These are phyloP conservation scores for Oegoconia quadripuncta DNA, from an alignment of 2,888 invertebrate genomes.

Conservation along the genomic window DNA sequence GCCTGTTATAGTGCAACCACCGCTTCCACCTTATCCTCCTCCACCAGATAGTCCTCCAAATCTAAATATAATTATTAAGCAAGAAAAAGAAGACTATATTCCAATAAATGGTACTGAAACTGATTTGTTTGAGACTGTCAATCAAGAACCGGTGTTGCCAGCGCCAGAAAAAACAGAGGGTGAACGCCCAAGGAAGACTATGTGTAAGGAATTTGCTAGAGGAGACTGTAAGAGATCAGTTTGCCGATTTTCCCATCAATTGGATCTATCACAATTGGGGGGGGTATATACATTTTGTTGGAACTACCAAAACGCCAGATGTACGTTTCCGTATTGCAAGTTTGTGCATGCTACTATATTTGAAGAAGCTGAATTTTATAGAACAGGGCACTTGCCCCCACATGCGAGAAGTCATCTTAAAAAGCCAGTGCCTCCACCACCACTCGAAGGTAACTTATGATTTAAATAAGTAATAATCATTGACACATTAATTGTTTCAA, in stretches of 20 bases:
- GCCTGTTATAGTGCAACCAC: conserved; percentile 32
- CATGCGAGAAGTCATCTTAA: conserved; percentile 44
- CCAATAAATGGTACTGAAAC: conserved; percentile 15
- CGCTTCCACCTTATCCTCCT: conserved; percentile 40
- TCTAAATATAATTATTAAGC: conserved; percentile 28
- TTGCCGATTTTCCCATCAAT: conserved; percentile 47
- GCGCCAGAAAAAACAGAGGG: background rate
- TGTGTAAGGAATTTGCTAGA: conserved; percentile 55
- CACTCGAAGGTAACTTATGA: conserved; percentile 30
- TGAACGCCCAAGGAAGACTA: conserved; percentile 16
- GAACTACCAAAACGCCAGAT: conserved; percentile 50
- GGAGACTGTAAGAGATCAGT: conserved; percentile 43
- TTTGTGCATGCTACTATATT: conserved; percentile 58
- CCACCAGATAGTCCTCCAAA: conserved; percentile 37
- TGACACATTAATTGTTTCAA: too few relatives aligned
- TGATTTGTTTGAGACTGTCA: background rate
- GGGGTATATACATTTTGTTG: conserved; percentile 55
- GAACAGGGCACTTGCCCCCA: conserved; percentile 48
- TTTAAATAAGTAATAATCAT: background rate
- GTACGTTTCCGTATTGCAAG: conserved; percentile 44
- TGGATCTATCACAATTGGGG: conserved; percentile 42
- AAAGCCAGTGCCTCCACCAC: conserved; percentile 34
- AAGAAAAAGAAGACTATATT: conserved; percentile 38
- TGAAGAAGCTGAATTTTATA: conserved; percentile 51
- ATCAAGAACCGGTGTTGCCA: background rate